Evolutionary conservation across 2,113 vertebrate species (phyloP), one percentile per base, ranked within the genome.

Genomic region (Xenopus borealis): DNA sequence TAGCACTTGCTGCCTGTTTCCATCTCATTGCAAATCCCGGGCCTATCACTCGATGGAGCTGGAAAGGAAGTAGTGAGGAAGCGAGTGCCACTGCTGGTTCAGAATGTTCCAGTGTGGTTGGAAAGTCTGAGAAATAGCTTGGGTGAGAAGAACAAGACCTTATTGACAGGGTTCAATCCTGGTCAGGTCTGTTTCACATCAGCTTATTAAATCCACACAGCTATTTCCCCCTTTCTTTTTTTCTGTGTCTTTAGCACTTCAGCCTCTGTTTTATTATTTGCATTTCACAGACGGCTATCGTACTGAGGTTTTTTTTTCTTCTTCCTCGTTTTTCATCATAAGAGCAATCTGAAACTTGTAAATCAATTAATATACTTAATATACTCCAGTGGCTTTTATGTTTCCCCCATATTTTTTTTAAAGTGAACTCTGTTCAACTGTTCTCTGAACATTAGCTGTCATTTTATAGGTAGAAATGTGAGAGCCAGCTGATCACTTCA

Each of bases 61-160:
- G 90, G 89, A 90, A 85, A 89, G 93, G 92, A 94, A 89, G 78
- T 0, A 0, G 57, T 72, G 72, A 84, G 92, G 91, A 93, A 92
- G 89, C 82, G 64, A 92, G 89, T 93, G 92, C 90, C 92, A 89
- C 81, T 86, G 89, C 89, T 91, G 75, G 92, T 89, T 92, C 83
- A 87, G 79, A 95, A 93, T 94, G 91, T 98, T 96, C 94, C 95
- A 92, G 88, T 88, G 88, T 33, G 70, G 91, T 90, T 88, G 93
- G 95, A 96, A 97, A 94, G 85, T 94, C 75, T 96, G 93, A 94
- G 90, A 84, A 89, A 88, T 17, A 81, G 89, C 85, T 85, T 79
- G 88, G 88, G 86, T 91, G 88, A 94, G 87, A 90, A 91, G 93
- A 94, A 93, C 88, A 92, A 92, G 92, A 93, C 92, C 89, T 92